These are phyloP conservation scores for Peromyscus attwateri DNA, from an alignment of 2,797 vertebrate species.

Conservation along the genomic window DNA sequence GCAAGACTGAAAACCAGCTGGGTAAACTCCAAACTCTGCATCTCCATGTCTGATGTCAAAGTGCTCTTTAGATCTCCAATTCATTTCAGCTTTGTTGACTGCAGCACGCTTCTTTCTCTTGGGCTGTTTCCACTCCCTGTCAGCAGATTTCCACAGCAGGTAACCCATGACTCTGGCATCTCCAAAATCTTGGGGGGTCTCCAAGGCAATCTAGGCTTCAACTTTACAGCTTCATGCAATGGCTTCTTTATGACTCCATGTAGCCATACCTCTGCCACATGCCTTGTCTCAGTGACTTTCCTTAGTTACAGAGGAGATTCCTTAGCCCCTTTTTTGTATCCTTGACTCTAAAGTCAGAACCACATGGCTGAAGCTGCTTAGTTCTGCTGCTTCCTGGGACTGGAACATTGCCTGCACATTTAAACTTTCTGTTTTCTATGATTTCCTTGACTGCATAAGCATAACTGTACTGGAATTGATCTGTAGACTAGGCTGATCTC, in stretches of 20 bases:
- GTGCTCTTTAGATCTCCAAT: not conserved
- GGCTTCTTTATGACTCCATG: not conserved
- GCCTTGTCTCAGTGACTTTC: not conserved
- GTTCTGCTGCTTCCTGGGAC: not conserved
- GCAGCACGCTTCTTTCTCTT: not conserved
- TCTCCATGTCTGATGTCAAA: not conserved
- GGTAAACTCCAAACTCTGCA: not conserved
- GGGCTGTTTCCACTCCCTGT: not conserved
- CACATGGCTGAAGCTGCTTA: not conserved
- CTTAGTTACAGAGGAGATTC: not conserved
- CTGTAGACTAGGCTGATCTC: not conserved
- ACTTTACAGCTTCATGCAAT: not conserved
- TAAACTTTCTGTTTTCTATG: not conserved
- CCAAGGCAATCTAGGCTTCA: not conserved
- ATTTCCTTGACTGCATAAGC: not conserved
- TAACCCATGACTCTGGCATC: not conserved
- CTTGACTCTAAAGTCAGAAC: not conserved
- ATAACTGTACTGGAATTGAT: not conserved
- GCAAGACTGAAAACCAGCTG: not conserved
- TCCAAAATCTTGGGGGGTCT: not conserved
- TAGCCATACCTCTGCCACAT: not conserved
- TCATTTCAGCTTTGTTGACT: not conserved
- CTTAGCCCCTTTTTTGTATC: not conserved
- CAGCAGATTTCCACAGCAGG: not conserved
- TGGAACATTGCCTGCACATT: not conserved